phyloP scores from a whole-genome alignment of 2,797 vertebrate genomes.

The Galaxias olidus region DNA sequence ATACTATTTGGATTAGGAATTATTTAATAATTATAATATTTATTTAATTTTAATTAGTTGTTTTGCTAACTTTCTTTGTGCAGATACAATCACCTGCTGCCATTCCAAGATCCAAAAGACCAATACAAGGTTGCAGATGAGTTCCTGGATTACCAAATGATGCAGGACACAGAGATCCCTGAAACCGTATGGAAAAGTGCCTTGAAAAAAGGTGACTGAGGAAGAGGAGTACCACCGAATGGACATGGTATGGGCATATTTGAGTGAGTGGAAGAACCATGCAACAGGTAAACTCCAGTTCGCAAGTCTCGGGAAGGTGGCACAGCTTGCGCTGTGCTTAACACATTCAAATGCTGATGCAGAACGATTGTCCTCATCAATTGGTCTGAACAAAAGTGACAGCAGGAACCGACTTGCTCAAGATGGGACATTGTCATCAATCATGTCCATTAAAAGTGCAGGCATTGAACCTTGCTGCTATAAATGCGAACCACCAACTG shows the following conservation, averaged over 20 bases:
- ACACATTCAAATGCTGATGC: too few relatives aligned
- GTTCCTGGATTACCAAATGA: conserved; percentile 7
- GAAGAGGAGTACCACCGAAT: background rate
- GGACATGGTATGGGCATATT: background rate
- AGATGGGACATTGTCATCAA: too few relatives aligned
- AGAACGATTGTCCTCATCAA: too few relatives aligned
- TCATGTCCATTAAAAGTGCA: too few relatives aligned
- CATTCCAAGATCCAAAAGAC: conserved; percentile 1
- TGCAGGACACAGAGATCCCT: background rate
- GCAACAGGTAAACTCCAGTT: too few relatives aligned
- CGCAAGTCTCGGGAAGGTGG: too few relatives aligned
- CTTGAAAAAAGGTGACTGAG: background rate
- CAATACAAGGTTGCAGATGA: background rate
- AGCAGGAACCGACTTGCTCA: too few relatives aligned
- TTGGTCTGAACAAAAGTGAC: too few relatives aligned
- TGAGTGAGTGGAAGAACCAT: too few relatives aligned
- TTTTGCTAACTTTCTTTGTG: background rate
- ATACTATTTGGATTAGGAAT: background rate
- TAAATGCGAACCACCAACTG: too few relatives aligned
- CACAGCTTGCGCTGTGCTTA: too few relatives aligned
- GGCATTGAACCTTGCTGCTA: too few relatives aligned
- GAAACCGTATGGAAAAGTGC: background rate
- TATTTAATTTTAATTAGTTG: background rate
- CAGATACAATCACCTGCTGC: background rate
- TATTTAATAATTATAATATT: background rate